Base-by-base conservation (phyloP, 2,888 invertebrate species). In the Eurois occulta region DNA sequence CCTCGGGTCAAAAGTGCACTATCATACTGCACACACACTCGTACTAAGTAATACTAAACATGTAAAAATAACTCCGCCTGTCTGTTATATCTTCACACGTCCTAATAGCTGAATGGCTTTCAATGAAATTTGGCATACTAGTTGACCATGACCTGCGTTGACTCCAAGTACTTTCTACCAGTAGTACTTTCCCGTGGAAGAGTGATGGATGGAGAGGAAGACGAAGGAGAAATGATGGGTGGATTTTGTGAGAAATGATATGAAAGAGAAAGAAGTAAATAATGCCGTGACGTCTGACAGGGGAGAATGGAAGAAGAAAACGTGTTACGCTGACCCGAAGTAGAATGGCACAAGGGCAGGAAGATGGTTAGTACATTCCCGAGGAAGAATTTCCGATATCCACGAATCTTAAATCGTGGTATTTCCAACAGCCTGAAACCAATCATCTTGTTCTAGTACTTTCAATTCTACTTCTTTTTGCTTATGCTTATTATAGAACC, bases 1-100 rank as follows among this genome's bases (percentile, higher is more conserved):
- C 35, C 46, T 43, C 21, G 13, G 64, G 48, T 64, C 46, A 58
- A 46, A 55, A 66, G 35, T 41, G 58, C n/a, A 55, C 75, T 71
- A 41, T 60, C 62, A 38, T 24, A 58, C 60, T 38, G 52, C 75
- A 67, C 21, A 11, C 6, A 65, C 35, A 41, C 11, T 1, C 38
- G 16, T 24, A 65, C n/a, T 4, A 41, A 38, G 24, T 64, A 1
- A 64, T 62, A n/a, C 0, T n/a, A 13, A 38, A 64, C 7, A n/a
- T 13, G n/a, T 24, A 38, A 16, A 38, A n/a, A 6, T 38, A 38
- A 38, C 6, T 64, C 35, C 11, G 38, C 13, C n/a, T n/a, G 64
- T 64, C 38, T 16, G 24, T 38, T 24, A 35, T 2, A 38, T 38
- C 10, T 64, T 64, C 7, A 64, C 7, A 64, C 24, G 24, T 38